Conservation (phyloP, 2,113 vertebrate species). For the Engystomops pustulosus region DNA sequence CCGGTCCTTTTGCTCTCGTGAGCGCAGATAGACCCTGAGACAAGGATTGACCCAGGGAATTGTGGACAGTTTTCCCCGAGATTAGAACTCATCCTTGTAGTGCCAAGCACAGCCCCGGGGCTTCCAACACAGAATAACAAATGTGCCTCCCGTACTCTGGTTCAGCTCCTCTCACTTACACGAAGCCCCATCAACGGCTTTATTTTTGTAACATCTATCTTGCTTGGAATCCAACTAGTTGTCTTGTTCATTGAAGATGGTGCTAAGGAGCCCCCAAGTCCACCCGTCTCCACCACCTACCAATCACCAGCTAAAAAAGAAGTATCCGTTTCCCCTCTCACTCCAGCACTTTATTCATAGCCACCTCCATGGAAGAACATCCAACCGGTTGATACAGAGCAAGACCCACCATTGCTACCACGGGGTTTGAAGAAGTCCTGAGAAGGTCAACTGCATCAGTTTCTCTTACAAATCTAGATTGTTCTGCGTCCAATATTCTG, state of each 20-base stretch:
- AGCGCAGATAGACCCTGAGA: conserved; percentile 30
- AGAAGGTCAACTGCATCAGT: background rate
- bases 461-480: background rate
- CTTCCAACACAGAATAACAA: conserved; percentile 56
- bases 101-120: conserved; percentile 59
- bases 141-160: conserved; percentile 51
- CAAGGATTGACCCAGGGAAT: conserved; percentile 39
- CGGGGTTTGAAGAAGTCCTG: background rate
- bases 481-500: background rate
- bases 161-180: conserved; percentile 14
- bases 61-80: conserved; percentile 35
- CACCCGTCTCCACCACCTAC: background rate
- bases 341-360: conserved; percentile 51
- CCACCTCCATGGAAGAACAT: background rate
- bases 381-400: background rate
- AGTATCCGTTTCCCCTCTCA: background rate
- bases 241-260: conserved; percentile 41
- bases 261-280: conserved; percentile 38
- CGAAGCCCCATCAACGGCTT: conserved; percentile 34
- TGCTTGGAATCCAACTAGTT: conserved; percentile 33
- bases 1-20: conserved; percentile 6
- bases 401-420: background rate
- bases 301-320: conserved; percentile 20
- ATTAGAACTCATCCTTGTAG: conserved; percentile 55
- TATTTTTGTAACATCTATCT: conserved; percentile 43